Percentiles rank a stretch among this genome's conserved stretches.
Conservation (phyloP, 2,888 invertebrate genomes). For the Cephus rjabovi region DNA sequence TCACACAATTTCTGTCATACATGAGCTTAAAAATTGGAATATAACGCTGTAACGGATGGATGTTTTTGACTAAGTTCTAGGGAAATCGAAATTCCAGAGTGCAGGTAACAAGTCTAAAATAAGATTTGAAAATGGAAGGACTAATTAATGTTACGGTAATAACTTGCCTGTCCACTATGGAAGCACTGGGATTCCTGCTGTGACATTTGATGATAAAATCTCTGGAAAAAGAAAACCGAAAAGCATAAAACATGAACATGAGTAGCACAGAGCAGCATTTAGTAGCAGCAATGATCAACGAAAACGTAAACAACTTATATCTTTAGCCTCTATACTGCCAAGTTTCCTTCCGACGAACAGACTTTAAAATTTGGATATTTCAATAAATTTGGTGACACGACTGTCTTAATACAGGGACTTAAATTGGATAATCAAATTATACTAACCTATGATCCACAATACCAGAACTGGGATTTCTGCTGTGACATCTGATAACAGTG, state of each 20-base stretch:
- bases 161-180: constrained; percentile 63
- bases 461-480: constrained; percentile 82
- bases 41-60: too few species aligned
- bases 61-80: too few species aligned
- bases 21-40: too few species aligned
- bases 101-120: too few species aligned
- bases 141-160: background rate
- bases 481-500: constrained; percentile 79
- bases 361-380: background rate
- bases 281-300: background rate
- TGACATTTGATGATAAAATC: constrained; percentile 67
- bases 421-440: background rate
- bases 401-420: background rate
- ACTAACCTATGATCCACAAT: constrained; percentile 75
- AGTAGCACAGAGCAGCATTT: background rate
- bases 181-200: constrained; percentile 67
- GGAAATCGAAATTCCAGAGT: too few species aligned
- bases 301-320: background rate
- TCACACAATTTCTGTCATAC: too few species aligned
- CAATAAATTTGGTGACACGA: too few species aligned
- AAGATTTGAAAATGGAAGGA: too few species aligned
- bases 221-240: constrained; percentile 49
- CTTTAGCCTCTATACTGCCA: background rate
- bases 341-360: background rate
- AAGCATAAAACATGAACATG: constrained; percentile 36